Conservation (phyloP, 2,797 vertebrate genomes). For the Heteromormyrus szaboi region DNA sequence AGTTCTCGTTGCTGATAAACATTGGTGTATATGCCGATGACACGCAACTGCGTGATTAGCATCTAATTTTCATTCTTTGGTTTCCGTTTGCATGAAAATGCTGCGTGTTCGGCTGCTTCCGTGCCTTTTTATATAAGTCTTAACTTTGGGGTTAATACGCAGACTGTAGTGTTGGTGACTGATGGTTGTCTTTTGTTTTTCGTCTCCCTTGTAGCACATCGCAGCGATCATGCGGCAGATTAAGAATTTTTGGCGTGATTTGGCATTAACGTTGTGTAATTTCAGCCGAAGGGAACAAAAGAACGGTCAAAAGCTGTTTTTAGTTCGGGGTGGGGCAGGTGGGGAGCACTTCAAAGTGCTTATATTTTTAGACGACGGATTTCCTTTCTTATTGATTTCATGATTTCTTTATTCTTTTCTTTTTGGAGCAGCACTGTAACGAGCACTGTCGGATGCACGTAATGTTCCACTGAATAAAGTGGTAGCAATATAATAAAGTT, state of each 20-base stretch:
- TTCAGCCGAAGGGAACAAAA: background rate
- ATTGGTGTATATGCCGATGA: background rate
- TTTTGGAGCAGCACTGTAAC: background rate
- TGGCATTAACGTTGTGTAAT: background rate
- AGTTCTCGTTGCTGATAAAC: background rate
- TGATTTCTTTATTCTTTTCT: background rate
- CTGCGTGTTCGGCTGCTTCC: background rate
- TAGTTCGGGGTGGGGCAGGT: background rate
- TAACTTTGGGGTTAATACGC: background rate
- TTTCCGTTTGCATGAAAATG: background rate
- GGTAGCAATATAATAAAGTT: background rate
- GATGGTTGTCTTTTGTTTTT: background rate
- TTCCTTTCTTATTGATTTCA: background rate
- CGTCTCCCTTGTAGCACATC: background rate
- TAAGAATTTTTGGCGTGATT: background rate
- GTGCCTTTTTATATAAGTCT: background rate
- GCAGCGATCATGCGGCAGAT: background rate
- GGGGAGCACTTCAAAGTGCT: background rate
- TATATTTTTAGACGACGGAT: conserved; percentile 7
- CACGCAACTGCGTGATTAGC: background rate
- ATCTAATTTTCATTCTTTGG: background rate
- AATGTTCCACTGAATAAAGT: background rate
- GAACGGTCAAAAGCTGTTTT: background rate
- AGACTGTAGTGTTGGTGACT: background rate
- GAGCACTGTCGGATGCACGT: background rate